Conservation (phyloP, 1,140 invertebrate genomes). For the Tetramorium alpestre region DNA sequence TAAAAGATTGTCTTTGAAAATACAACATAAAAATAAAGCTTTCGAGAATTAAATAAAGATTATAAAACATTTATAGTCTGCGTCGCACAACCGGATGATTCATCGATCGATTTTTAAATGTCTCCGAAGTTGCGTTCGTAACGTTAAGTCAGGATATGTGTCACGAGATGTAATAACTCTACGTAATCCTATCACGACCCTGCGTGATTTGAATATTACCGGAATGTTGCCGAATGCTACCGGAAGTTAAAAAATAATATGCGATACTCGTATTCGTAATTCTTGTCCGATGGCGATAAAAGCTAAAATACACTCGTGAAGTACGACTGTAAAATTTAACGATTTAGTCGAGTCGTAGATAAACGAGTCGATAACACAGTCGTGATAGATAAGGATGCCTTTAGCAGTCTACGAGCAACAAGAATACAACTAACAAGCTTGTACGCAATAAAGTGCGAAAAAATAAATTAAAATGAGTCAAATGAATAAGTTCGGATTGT, state of each 20-base stretch:
- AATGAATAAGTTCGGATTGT: not conserved
- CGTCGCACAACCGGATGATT: not conserved
- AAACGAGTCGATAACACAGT: not conserved
- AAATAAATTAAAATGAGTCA: not conserved
- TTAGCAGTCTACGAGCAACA: not conserved
- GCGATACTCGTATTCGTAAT: not conserved
- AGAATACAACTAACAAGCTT: not conserved
- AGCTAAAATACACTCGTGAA: not conserved
- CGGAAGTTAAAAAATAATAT: slow-evolving; percentile 9
- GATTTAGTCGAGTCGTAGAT: not conserved
- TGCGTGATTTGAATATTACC: not conserved
- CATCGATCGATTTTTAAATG: not conserved
- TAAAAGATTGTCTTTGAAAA: not conserved
- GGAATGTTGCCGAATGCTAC: not conserved
- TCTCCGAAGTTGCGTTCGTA: not conserved
- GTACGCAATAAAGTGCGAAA: not conserved
- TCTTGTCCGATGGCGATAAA: not conserved
- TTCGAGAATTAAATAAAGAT: not conserved
- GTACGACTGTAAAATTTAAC: not conserved
- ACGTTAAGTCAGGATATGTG: not conserved
- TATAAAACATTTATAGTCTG: not conserved
- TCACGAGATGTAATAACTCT: slow-evolving; percentile 2
- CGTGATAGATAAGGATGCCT: not conserved
- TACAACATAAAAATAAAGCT: not conserved
- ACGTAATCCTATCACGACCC: not conserved